Percentiles rank a stretch among this genome's conserved stretches.
These are phyloP conservation scores for Chrysaora quinquecirrha DNA, from an alignment of 30 jellyfish, hydroid and myxozoan species.

Conservation along the genomic window DNA sequence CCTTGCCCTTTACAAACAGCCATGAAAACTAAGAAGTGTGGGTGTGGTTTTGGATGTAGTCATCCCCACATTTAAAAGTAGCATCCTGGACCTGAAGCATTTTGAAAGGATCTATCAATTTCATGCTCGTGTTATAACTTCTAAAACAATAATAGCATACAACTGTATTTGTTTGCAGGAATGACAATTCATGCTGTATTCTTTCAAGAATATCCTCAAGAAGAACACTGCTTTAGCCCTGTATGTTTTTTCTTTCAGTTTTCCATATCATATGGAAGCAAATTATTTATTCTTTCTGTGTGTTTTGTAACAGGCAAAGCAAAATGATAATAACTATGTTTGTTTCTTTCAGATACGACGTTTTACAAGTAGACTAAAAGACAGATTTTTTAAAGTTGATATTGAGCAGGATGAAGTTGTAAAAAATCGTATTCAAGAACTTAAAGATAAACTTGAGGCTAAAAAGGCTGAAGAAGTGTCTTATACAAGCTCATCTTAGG, in stretches of 20 bases:
- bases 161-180: too few species aligned
- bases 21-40: too few species aligned
- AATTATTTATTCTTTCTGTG: too few species aligned
- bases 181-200: conserved; percentile 33
- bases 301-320: too few species aligned
- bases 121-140: too few species aligned
- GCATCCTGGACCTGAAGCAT: too few species aligned
- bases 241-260: conserved; percentile 8
- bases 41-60: too few species aligned
- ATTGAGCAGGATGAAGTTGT: conserved; percentile 36
- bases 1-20: too few species aligned
- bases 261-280: neutral
- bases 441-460: conserved; percentile 32
- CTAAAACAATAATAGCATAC: too few species aligned
- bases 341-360: conserved; percentile 42
- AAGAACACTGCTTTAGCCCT: conserved; percentile 56
- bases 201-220: conserved; percentile 49
- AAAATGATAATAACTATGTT: too few species aligned
- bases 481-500: neutral
- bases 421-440: conserved; percentile 36
- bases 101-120: too few species aligned
- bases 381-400: conserved; percentile 31
- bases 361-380: conserved; percentile 11
- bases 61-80: too few species aligned
- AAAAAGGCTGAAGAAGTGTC: neutral